Evolutionary conservation across 2,888 invertebrate genomes (phyloP), one percentile per base, ranked within the genome.

Genomic region (Andrena trimmerana): DNA sequence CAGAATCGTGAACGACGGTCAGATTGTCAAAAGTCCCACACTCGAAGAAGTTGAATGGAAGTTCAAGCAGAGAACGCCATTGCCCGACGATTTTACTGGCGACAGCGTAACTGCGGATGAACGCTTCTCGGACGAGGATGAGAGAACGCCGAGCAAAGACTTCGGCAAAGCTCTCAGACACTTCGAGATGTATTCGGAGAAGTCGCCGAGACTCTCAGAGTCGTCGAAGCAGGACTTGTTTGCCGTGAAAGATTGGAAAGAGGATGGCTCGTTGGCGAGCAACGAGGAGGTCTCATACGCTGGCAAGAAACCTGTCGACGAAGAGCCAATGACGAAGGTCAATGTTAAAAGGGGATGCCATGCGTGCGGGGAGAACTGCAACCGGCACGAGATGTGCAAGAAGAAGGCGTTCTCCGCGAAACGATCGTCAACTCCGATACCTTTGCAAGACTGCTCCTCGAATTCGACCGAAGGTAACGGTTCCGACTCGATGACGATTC

Each of bases 1-100:
- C 1, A 91, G 93, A 77, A 91, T 94, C 68, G 90, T 93, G 0
- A 93, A 94, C 62, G 91, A 94, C 52, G 93, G 93, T 0, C 52
- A 62, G 2, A 80, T 92, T 13, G 84, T 92, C 1, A 93, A 93
- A 67, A 91, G 90, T 72, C 91, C 91, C 0, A 90, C 92, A 0
- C 81, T 89, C 0, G 90, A 91, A 20, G 90, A 93, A 24, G 66
- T 92, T 10, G 93, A 94, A 16, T 52, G 90, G 2, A 91, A 93
- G 33, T 94, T 94, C 62, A 86, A 89, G 52, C 86, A 90, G 63
- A 87, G 88, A 0, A 86, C 84, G 3, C 31, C 81, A 0, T 65
- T 81, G 5, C 72, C 81, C 0, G 72, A 57, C 0, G 54, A 81
- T 2, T 33, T 67, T 2, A 71, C 52, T 1, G 72, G 80, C 0